phyloP scores from a whole-genome alignment of 2,888 invertebrate genomes.

The Epistrophe grossulariae region DNA sequence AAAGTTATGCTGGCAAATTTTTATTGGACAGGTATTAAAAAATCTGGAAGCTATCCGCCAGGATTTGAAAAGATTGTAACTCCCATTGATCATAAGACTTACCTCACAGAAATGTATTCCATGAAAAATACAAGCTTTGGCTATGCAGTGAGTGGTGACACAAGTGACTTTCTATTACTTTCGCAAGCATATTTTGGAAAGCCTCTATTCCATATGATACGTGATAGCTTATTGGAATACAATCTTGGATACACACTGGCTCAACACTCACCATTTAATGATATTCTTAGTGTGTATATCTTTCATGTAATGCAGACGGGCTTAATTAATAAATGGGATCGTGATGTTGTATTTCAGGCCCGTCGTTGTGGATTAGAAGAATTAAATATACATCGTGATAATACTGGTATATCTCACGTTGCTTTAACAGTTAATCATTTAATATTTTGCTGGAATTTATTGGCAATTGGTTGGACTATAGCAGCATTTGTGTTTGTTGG shows the following conservation, averaged over 20 bases:
- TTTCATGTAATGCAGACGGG: slow-evolving; percentile 27
- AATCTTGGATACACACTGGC: not conserved
- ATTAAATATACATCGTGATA: not conserved
- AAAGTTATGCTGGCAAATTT: slow-evolving; percentile 29
- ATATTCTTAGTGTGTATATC: slow-evolving; percentile 35
- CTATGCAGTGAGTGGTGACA: slow-evolving; percentile 26
- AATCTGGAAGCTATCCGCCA: not conserved
- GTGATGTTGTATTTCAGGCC: slow-evolving; percentile 9
- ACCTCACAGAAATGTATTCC: slow-evolving; percentile 5
- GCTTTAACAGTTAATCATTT: slow-evolving; percentile 34
- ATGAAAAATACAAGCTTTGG: slow-evolving; percentile 45
- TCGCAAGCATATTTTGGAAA: not conserved
- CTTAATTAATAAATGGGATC: slow-evolving; percentile 35
- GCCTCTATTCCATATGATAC: slow-evolving; percentile 22
- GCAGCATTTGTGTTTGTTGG: slow-evolving; percentile 8
- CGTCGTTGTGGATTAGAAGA: not conserved
- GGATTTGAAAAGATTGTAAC: slow-evolving; percentile 36
- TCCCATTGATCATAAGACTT: not conserved
- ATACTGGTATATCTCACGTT: not conserved
- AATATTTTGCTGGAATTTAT: slow-evolving; percentile 39
- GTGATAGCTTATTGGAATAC: slow-evolving; percentile 14
- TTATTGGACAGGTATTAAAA: slow-evolving; percentile 3
- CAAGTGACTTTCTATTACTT: slow-evolving; percentile 14
- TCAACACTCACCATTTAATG: slow-evolving; percentile 41
- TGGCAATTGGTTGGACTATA: slow-evolving; percentile 25